phyloP scores from a whole-genome alignment of 2,888 invertebrate genomes.

The Chrysolina haemoptera region DNA sequence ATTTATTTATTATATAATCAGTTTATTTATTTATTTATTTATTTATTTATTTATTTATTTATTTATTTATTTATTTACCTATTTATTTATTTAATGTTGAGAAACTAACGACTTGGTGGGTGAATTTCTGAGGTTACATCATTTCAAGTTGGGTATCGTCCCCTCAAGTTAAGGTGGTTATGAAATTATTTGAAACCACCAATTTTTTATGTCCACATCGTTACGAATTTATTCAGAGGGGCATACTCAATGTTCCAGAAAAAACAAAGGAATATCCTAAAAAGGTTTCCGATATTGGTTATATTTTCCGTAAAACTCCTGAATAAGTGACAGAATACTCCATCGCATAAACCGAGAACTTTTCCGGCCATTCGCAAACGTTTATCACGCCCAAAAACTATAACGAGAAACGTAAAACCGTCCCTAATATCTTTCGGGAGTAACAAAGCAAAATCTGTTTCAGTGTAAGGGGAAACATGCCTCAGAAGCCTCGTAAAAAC shows the following conservation, averaged over 20 bases:
- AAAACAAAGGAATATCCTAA: not conserved
- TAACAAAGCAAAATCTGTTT: slow-evolving; percentile 42
- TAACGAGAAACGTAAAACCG: slow-evolving; percentile 46
- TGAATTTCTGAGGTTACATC: too few relatives aligned
- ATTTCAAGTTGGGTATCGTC: too few relatives aligned
- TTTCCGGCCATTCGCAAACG: slow-evolving; percentile 31
- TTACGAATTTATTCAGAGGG: too few relatives aligned
- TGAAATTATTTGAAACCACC: too few relatives aligned
- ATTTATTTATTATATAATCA: too few relatives aligned
- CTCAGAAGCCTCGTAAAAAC: slow-evolving; percentile 43
- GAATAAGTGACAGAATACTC: slow-evolving; percentile 1
- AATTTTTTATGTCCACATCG: too few relatives aligned
- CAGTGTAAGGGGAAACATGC: slow-evolving; percentile 35
- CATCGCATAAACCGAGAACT: slow-evolving; percentile 25
- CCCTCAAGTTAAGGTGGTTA: too few relatives aligned
- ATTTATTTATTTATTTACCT: too few relatives aligned
- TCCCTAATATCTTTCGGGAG: slow-evolving; percentile 44
- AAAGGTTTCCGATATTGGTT: not conserved
- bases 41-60: too few relatives aligned
- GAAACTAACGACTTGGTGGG: too few relatives aligned
- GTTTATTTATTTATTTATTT: too few relatives aligned
- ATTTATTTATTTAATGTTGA: too few relatives aligned
- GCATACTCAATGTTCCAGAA: not conserved
- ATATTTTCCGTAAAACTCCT: not conserved
- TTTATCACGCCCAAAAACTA: slow-evolving; percentile 38